phyloP scores from a whole-genome alignment of 2,797 vertebrate species.

The Typhlichthys subterraneus region DNA sequence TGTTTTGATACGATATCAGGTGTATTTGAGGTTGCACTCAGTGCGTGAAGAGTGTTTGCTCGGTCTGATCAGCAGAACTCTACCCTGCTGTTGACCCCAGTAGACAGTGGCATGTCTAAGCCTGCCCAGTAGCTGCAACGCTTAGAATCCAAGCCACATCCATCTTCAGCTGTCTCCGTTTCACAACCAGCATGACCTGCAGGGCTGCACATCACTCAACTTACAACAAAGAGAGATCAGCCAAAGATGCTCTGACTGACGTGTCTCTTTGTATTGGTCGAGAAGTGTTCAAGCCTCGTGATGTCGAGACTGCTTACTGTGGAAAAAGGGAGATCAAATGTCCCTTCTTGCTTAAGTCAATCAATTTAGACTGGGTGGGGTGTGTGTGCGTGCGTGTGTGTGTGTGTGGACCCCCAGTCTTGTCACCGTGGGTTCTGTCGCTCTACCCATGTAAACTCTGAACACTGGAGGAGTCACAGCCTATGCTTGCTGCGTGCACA shows the following conservation, averaged over 20 bases:
- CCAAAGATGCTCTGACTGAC: constrained; percentile 51
- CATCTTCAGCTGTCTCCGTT: constrained; percentile 37
- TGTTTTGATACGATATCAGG: constrained; percentile 66
- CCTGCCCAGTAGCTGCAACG: constrained; percentile 15
- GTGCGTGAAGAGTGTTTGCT: constrained; percentile 34
- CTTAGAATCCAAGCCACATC: constrained; percentile 30
- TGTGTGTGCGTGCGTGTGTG: constrained; percentile 15
- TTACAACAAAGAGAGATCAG: constrained; percentile 54
- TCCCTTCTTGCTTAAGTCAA: constrained; percentile 56
- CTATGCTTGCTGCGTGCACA: constrained; percentile 36
- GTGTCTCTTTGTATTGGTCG: constrained; percentile 42
- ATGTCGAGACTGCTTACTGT: constrained; percentile 62
- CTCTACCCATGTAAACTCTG: constrained; percentile 49
- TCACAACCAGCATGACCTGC: constrained; percentile 47
- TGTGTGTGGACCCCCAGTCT: constrained; percentile 43
- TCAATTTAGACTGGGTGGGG: constrained; percentile 41
- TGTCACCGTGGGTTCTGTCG: constrained; percentile 51
- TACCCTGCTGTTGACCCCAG: constrained; percentile 27
- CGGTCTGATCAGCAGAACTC: constrained; percentile 6
- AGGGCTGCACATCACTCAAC: constrained; percentile 52
- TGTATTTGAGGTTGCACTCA: constrained; percentile 53
- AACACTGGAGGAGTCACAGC: constrained; percentile 36
- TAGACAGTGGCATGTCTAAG: constrained; percentile 35
- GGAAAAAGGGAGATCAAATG: constrained; percentile 62
- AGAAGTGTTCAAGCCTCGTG: constrained; percentile 38